phyloP scores from a whole-genome alignment of 1,140 invertebrate species.

The roundworm (Caenorhabditis elegans) region WBcel235 BX284604.4:13203501-13204000 shows the following conservation, averaged over 20 bases:
- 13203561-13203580: too few species aligned
- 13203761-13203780: not conserved
- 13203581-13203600: too few species aligned
- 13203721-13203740: conserved; percentile 7
- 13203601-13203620: too few species aligned
- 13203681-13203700: too few species aligned
- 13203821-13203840: conserved; percentile 23
- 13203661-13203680: too few species aligned
- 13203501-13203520: too few species aligned
- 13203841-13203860: not conserved
- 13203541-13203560: too few species aligned
- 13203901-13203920: too few species aligned
- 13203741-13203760: conserved; percentile 6
- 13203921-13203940: conserved; percentile 1
- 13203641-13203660: too few species aligned
- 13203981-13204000: not conserved
- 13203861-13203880: not conserved
- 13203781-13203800: conserved; percentile 30
- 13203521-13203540: too few species aligned
- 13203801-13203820: conserved; percentile 34
- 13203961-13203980: not conserved
- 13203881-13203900: not conserved
- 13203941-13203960: conserved; percentile 9
- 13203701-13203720: too few species aligned
- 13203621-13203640: too few species aligned